Base-by-base conservation (phyloP, 2,888 invertebrate genomes). In the Mycalesis mineus region DNA sequence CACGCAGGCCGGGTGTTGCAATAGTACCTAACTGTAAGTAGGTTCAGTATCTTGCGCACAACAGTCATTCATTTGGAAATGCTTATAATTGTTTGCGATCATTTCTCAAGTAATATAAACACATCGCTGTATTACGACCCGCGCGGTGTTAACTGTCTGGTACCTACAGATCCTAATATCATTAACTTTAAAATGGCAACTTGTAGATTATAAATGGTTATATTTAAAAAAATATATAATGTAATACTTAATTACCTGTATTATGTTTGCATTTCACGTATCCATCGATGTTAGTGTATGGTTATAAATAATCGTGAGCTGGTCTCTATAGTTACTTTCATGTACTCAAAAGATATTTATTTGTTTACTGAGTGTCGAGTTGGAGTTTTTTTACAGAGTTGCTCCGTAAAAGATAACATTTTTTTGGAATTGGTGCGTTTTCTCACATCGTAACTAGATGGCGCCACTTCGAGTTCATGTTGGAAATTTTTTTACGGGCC, bases 291-390 rank as follows among this genome's bases (percentile, higher is more conserved):
- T 72, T 72, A 68, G 67, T 70, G 71, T 76, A 73, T 73, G 73
- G 70, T 61, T 77, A 71, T 75, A 57, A 61, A 62, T 69, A 70
- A 68, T 78, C 78, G 79, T 68, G 88, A 88, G 88, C 88, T 88
- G 88, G 88, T 85, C 88, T 88, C 88, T 82, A 73, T 73, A 33
- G 33, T 33, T 33, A 78, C 68, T 78, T 78, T 79, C 78, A 76
- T 82, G 85, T 88, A 86, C 88, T 87, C 86, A 83, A 81, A 84
- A 77, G 77, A 81, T 84, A 82, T 83, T 81, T 84, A 82, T 83
- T 81, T 75, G 62, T 68, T 69, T 65, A 61, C 67, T n/a, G n/a
- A n/a, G n/a, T n/a, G n/a, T n/a, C n/a, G n/a, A n/a, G n/a, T n/a
- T n/a, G n/a, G n/a, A n/a, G n/a, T n/a, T n/a, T n/a, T n/a, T n/a